Evolutionary conservation across 1,140 invertebrate species (phyloP), one percentile per base, ranked within the genome.

Genomic region (Euura saliciscinereae): DNA sequence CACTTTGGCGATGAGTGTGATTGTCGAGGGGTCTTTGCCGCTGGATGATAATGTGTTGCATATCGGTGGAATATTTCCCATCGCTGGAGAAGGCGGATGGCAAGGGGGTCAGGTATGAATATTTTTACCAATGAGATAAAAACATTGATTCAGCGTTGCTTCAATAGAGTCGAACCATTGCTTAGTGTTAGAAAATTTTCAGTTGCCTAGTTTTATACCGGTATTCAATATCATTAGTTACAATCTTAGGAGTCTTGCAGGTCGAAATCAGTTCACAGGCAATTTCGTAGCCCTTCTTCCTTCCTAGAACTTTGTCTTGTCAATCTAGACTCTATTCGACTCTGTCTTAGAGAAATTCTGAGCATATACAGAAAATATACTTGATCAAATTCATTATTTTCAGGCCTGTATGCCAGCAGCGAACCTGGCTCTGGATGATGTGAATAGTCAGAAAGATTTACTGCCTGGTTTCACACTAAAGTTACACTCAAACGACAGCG

Each of bases 1-100:
- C 28, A 71, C 75, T 46, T 75, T 78, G 69, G 67, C 75, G 66
- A 77, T 71, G 72, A 77, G 78, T 28, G 3, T n/a, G 13, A 59
- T 59, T n/a, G 51, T 59, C 70, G 69, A 76, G 44, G 78, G 80
- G 67, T 82, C 80, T 67, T 78, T 83, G 65, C 13, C 13, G 13
- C 78, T 81, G 67, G 90, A 91, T 77, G 88, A 90, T 77, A 93
- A 94, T 87, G 92, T 95, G 74, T 89, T 99, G 73, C 96, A 99
- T 86, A 98, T 99, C 85, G 98, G 97, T 67, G 98, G 96, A 42
- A 98, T 99, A 78, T 99, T 99, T 88, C 98, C 98, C 3, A 99
- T 99, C 85, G 93, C 90, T 70, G 96, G 96, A 8, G 94, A 97
- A 82, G 97, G 97, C 70, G 97, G 97, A 71, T 98, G 98, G 97